Percentiles rank a stretch among this genome's conserved stretches.
Conservation (phyloP, 2,797 vertebrate genomes). For the Coregonus sp. region DNA sequence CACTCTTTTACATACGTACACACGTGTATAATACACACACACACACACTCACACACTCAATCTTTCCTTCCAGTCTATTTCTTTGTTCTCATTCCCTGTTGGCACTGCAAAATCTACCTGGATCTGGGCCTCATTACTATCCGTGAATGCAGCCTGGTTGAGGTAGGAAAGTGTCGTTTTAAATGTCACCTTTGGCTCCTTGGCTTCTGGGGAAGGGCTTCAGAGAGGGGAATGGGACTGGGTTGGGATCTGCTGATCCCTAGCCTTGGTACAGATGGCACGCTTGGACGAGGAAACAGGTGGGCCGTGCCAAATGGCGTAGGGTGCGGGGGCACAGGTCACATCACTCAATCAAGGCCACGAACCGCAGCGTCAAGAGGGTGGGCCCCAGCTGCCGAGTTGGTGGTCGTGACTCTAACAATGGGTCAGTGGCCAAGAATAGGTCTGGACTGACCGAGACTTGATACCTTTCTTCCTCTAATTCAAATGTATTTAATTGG, state of each 20-base stretch:
- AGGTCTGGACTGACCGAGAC: neutral
- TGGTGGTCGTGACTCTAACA: slow-evolving; percentile 18
- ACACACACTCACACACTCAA: slow-evolving; percentile 8
- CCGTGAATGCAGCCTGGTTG: slow-evolving; percentile 43
- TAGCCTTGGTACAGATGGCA: slow-evolving; percentile 70
- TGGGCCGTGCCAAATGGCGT: slow-evolving; percentile 62
- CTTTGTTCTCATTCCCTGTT: slow-evolving; percentile 37
- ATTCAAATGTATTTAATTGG: neutral
- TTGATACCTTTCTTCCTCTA: neutral
- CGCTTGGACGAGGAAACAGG: slow-evolving; percentile 65
- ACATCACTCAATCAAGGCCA: slow-evolving; percentile 55
- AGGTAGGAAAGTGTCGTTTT: slow-evolving; percentile 51
- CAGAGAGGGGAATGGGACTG: slow-evolving; percentile 39
- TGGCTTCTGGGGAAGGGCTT: slow-evolving; percentile 43
- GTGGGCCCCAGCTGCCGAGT: slow-evolving; percentile 43
- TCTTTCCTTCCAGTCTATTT: neutral
- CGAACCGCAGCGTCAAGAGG: slow-evolving; percentile 35
- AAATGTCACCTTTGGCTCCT: slow-evolving; percentile 69
- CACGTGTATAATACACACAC: neutral
- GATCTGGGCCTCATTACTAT: slow-evolving; percentile 34
- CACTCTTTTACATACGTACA: neutral
- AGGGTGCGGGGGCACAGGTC: slow-evolving; percentile 60
- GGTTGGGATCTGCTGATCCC: slow-evolving; percentile 51
- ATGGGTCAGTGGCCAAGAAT: slow-evolving; percentile 3
- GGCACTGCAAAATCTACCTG: slow-evolving; percentile 18